phyloP scores from a whole-genome alignment of 2,113 vertebrate species.

The Chascanopsetta lugubris region DNA sequence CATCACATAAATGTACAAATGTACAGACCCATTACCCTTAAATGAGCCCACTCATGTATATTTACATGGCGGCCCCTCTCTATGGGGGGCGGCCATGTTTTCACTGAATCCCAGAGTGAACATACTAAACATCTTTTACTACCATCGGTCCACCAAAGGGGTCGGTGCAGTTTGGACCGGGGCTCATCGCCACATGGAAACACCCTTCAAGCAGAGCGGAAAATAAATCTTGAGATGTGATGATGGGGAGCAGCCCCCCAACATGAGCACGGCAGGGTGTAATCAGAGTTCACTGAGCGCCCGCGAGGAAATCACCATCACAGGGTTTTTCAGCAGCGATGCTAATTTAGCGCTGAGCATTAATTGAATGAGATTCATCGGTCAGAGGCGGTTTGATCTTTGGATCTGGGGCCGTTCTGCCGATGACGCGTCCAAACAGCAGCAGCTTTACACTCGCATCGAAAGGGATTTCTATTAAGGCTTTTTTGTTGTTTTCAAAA shows the following conservation, averaged over 20 bases:
- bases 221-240: slow-evolving; percentile 53
- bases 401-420: neutral
- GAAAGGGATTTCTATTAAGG: neutral
- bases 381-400: neutral
- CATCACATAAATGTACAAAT: no score
- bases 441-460: neutral
- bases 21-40: no score
- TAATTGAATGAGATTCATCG: slow-evolving; percentile 8
- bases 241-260: slow-evolving; percentile 48
- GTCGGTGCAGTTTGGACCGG: slow-evolving; percentile 35
- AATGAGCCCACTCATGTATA: no score
- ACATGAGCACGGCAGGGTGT: slow-evolving; percentile 37
- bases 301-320: slow-evolving; percentile 16
- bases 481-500: neutral
- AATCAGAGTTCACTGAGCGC: slow-evolving; percentile 54
- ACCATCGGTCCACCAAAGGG: no score
- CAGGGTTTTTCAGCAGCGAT: neutral
- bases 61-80: no score
- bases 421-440: neutral
- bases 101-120: no score
- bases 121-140: no score
- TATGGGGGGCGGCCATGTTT: no score
- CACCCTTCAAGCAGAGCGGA: slow-evolving; percentile 60
- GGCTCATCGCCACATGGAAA: slow-evolving; percentile 49
- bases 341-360: slow-evolving; percentile 12